Conservation (phyloP, 1,140 invertebrate species). For the Chrysomallon squamiferum region DNA sequence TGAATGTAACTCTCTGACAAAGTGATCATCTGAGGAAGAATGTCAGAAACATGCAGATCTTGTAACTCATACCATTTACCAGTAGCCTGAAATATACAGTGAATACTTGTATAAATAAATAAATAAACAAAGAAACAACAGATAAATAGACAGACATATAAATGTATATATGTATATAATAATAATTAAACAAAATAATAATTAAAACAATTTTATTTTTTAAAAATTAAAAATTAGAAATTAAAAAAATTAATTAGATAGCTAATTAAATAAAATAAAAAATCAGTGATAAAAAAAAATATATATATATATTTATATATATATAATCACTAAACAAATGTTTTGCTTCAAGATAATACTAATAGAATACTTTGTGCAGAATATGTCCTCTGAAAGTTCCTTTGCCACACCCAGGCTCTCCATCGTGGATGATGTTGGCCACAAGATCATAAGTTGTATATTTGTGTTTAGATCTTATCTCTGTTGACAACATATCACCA, state of each 20-base stretch:
- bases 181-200: too few species aligned
- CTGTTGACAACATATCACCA: slow-evolving; percentile 90
- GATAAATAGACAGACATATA: too few species aligned
- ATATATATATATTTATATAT: too few species aligned
- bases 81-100: slow-evolving; percentile 67
- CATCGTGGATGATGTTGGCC: slow-evolving; percentile 98
- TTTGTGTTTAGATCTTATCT: slow-evolving; percentile 75
- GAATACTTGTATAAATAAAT: slow-evolving; percentile 3
- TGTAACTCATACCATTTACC: slow-evolving; percentile 94
- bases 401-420: slow-evolving; percentile 86
- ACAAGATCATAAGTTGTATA: slow-evolving; percentile 93
- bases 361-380: slow-evolving; percentile 80
- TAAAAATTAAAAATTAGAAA: too few species aligned
- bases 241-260: too few species aligned
- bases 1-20: slow-evolving; percentile 99
- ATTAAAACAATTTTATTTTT: too few species aligned
- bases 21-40: slow-evolving; percentile 99
- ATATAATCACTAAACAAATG: too few species aligned
- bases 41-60: slow-evolving; percentile 97
- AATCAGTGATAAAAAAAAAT: too few species aligned
- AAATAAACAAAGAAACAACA: too few species aligned
- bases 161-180: too few species aligned
- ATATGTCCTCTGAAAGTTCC: slow-evolving; percentile 94
- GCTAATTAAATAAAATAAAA: too few species aligned
- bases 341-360: too few species aligned